Conservation (phyloP, 2,888 invertebrate genomes). For the Leptinotarsa haldemani region DNA sequence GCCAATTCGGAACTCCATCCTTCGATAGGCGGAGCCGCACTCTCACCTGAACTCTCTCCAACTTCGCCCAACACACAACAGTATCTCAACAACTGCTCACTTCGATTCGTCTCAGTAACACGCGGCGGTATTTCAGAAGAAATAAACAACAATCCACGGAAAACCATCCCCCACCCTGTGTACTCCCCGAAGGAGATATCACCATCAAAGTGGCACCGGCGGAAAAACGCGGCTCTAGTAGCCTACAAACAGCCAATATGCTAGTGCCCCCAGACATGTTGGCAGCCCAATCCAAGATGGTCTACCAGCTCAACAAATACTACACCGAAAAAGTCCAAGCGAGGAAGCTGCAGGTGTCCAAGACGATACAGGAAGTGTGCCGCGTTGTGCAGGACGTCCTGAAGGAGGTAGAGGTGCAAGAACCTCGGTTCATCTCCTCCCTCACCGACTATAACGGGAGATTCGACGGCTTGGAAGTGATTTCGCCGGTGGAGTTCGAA, state of each 20-base stretch:
- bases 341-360: slow-evolving; percentile 77
- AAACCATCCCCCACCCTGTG: slow-evolving; percentile 42
- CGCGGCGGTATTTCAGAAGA: slow-evolving; percentile 27
- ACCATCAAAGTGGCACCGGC: slow-evolving; percentile 56
- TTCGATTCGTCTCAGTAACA: slow-evolving; percentile 59
- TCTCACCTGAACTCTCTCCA: slow-evolving; percentile 53
- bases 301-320: slow-evolving; percentile 89
- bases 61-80: slow-evolving; percentile 48
- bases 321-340: slow-evolving; percentile 81
- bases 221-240: slow-evolving; percentile 56
- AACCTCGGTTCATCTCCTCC: slow-evolving; percentile 84
- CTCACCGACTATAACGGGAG: slow-evolving; percentile 80
- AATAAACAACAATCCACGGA: slow-evolving; percentile 15
- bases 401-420: slow-evolving; percentile 87
- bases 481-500: slow-evolving; percentile 84
- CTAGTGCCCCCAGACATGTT: slow-evolving; percentile 93
- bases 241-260: slow-evolving; percentile 71
- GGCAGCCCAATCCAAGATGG: slow-evolving; percentile 93
- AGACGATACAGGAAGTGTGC: slow-evolving; percentile 81
- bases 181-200: slow-evolving; percentile 41
- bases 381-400: slow-evolving; percentile 85
- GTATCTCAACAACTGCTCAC: slow-evolving; percentile 57
- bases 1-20: slow-evolving; percentile 48
- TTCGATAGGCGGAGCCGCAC: slow-evolving; percentile 55
- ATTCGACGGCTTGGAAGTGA: slow-evolving; percentile 82